Base-by-base conservation (phyloP, 1,140 invertebrate genomes). In the Drosophila setifemur region DNA sequence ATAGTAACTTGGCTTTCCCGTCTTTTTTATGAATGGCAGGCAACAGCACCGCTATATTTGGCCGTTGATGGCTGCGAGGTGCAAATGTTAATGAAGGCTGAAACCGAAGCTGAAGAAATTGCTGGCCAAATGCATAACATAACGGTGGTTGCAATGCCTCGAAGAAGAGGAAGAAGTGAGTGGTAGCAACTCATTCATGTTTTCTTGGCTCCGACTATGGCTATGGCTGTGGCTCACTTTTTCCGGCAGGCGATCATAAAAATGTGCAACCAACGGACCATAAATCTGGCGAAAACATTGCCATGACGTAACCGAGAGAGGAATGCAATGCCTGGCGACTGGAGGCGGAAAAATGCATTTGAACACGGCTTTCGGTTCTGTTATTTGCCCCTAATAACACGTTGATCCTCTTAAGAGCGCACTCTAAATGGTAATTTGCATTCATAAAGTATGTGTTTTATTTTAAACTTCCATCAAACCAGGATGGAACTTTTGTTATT, bases 11-110 rank as follows among this genome's bases (percentile, higher is more conserved):
- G n/a, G n/a, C n/a, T n/a, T n/a, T n/a, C n/a, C n/a, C n/a, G n/a
- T n/a, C n/a, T 37, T 37, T 73, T 78, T 83, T 79, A 83, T 83
- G 79, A 83, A 83, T 83, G 79, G 79, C 79, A 83, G 53, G 47
- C 29, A 49, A 26, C 61, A 77, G 67, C 45, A 66, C 63, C 48
- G 61, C 79, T 85, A 74, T 79, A 83, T 83, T 85, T 85, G 79
- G 79, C 42, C 54, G 53, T 39, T 42, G 66, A 68, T 63, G 77
- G 54, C 78, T 66, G 85, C 78, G 74, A 77, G 73, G 53, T 57
- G 73, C 78, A 85, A 83, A 83, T 85, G 78, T 83, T 85, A 83
- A 83, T 85, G 79, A 83, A 83, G 79, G 60, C 58, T 58, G 72
- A 57, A 54, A 43, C 42, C 18, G 29, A 12, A 28, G 28, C 57